A percentile compares a stretch with the other conserved stretches of the same genome.
Evolutionary conservation across 2,113 vertebrate species (phyloP).

Genomic region (Platichthys stellatus): DNA sequence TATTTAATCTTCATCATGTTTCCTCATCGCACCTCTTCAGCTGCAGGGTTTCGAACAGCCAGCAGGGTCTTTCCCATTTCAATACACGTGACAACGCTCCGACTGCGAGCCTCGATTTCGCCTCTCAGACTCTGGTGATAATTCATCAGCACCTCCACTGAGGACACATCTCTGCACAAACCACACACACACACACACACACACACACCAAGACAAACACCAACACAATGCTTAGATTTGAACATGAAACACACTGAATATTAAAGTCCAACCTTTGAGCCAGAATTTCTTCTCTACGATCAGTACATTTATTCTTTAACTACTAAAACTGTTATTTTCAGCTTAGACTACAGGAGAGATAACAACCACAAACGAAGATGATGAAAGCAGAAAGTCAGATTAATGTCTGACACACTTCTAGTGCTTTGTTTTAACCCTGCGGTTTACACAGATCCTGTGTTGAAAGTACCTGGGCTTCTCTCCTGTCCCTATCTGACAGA

Average conservation of each 20-base stretch:
- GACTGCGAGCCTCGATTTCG: constrained; percentile 88
- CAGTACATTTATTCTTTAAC: no score
- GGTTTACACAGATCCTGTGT: neutral
- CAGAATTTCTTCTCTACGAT: no score
- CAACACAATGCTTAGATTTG: no score
- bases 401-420: neutral
- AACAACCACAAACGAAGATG: no score
- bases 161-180: constrained; percentile 90
- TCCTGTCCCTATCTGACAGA: constrained; percentile 90
- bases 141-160: constrained; percentile 95
- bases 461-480: constrained; percentile 91
- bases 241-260: no score
- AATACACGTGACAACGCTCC: constrained; percentile 86
- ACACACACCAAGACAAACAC: neutral
- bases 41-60: constrained; percentile 87
- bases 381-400: no score
- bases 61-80: constrained; percentile 92
- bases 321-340: no score
- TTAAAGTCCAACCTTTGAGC: no score
- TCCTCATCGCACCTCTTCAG: constrained; percentile 85
- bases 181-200: constrained; percentile 33
- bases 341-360: no score
- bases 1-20: neutral
- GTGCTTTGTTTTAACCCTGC: neutral
- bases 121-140: constrained; percentile 94